Evolutionary conservation across 2,888 invertebrate genomes (phyloP).

Genomic region (Troides aeacus): DNA sequence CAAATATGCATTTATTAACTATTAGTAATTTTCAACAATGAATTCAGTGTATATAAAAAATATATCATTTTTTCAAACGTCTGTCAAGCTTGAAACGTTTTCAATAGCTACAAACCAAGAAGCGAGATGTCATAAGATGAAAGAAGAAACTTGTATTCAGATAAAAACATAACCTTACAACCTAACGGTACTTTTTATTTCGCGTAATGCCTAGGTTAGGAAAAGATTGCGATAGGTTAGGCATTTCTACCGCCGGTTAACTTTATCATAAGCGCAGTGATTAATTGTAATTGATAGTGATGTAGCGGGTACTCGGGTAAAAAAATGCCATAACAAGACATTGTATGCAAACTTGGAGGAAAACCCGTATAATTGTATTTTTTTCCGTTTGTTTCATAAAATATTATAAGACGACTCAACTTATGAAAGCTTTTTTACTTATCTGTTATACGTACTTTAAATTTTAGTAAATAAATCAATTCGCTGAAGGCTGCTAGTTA

Average conservation of each 20-base stretch:
- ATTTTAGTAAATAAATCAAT: too few relatives aligned
- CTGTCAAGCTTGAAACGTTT: too few relatives aligned
- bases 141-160: too few relatives aligned
- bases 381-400: not conserved
- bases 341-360: constrained; percentile 24
- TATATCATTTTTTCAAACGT: too few relatives aligned
- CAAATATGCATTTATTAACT: too few relatives aligned
- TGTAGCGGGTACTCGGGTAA: constrained; percentile 9
- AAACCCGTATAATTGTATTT: constrained; percentile 30
- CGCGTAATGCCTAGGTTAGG: not conserved
- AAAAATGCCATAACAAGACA: constrained; percentile 14
- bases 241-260: constrained; percentile 12
- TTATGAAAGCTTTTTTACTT: not conserved
- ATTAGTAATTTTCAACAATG: too few relatives aligned
- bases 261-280: constrained; percentile 16
- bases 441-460: not conserved
- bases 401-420: not conserved
- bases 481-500: too few relatives aligned
- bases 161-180: too few relatives aligned
- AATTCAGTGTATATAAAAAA: too few relatives aligned
- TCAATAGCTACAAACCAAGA: too few relatives aligned
- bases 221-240: constrained; percentile 29
- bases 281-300: constrained; percentile 26
- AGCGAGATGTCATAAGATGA: too few relatives aligned
- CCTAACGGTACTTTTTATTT: constrained; percentile 5